Percentiles rank a stretch among this genome's conserved stretches.
Conservation (phyloP, 2,888 invertebrate species). For the Conchocele bisecta region DNA sequence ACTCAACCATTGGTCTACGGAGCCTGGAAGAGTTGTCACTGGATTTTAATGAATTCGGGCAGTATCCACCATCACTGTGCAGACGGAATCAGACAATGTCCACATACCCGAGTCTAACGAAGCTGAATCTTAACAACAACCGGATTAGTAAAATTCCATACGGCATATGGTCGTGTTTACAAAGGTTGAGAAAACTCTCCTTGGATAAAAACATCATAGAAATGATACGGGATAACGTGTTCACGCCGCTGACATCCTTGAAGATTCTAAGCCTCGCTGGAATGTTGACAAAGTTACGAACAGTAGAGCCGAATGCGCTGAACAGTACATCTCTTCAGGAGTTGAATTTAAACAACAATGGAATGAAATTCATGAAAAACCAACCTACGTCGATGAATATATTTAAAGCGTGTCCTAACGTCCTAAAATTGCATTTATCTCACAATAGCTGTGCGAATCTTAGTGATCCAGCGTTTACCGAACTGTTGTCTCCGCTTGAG, state of each 20-base stretch:
- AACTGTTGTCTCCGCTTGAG: slow-evolving; percentile 10
- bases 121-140: not conserved
- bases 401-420: no score
- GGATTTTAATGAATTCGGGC: not conserved
- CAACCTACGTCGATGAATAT: no score
- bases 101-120: not conserved
- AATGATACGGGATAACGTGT: not conserved
- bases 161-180: not conserved
- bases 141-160: not conserved
- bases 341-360: not conserved
- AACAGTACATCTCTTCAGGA: not conserved
- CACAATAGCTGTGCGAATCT: no score
- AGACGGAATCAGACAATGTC: not conserved
- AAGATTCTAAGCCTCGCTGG: not conserved
- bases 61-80: not conserved
- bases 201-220: not conserved
- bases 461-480: not conserved
- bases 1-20: not conserved
- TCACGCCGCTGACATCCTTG: not conserved
- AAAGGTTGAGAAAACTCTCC: not conserved
- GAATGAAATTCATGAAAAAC: not conserved
- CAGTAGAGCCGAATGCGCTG: not conserved
- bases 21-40: not conserved
- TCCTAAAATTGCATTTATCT: no score
- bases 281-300: not conserved